These are phyloP conservation scores for Drosophila sp. DNA, from an alignment of 1,140 invertebrate species.

Conservation along the genomic window DNA sequence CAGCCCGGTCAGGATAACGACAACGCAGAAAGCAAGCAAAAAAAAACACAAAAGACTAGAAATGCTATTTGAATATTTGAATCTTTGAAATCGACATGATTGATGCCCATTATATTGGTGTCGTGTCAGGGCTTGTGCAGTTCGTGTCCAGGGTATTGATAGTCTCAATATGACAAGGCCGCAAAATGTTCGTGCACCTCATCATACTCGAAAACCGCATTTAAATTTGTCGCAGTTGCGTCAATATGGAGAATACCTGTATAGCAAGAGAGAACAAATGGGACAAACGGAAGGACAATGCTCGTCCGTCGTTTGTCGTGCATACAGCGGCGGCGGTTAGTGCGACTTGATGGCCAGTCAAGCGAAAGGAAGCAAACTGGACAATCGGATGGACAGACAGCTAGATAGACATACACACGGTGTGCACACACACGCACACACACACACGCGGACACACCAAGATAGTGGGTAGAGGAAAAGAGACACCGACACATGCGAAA, in stretches of 20 bases:
- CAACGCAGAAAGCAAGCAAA: conserved; percentile 7
- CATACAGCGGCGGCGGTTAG: conserved; percentile 53
- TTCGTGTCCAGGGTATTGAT: background rate
- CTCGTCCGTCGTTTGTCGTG: background rate
- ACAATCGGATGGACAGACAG: conserved; percentile 28
- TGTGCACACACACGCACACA: conserved; percentile 17
- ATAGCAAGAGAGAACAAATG: conserved; percentile 38
- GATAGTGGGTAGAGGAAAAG: conserved; percentile 7
- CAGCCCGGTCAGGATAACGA: conserved; percentile 48
- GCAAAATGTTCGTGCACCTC: conserved; percentile 43
- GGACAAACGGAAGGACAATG: conserved; percentile 23
- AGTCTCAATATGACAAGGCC: conserved; percentile 41
- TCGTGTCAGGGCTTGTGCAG: too few relatives aligned
- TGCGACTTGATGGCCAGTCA: conserved; percentile 72
- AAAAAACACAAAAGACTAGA: conserved; percentile 4
- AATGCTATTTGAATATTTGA: conserved; percentile 14
- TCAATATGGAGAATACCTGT: conserved; percentile 68
- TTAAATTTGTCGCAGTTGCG: conserved; percentile 81
- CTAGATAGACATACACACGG: conserved; percentile 27
- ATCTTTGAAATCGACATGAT: conserved; percentile 13
- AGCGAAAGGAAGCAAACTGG: conserved; percentile 51
- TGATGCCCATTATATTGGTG: conserved; percentile 25
- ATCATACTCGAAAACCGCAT: conserved; percentile 66
- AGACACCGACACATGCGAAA: conserved; percentile 63
- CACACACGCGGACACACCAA: conserved; percentile 11